A percentile compares a stretch with the other conserved stretches of the same genome.
phyloP scores from a whole-genome alignment of 2,888 invertebrate species.

The Agrochola litura region DNA sequence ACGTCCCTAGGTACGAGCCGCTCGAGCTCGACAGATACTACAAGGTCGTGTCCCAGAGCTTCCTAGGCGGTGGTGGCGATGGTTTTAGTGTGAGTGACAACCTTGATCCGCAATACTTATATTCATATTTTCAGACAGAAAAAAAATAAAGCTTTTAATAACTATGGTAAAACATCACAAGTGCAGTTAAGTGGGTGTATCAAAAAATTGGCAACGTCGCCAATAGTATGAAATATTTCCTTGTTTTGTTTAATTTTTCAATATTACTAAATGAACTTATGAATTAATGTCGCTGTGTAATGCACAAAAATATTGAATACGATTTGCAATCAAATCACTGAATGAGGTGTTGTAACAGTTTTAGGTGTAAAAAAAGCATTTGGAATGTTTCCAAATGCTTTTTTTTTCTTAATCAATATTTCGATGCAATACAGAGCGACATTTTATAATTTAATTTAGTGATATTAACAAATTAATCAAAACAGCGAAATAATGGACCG shows the following conservation, averaged over 20 bases:
- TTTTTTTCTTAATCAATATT: too few species aligned
- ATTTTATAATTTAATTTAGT: too few species aligned
- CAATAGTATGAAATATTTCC: background rate
- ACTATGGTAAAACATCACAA: background rate
- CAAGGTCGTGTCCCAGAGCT: conserved; percentile 91
- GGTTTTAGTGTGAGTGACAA: conserved; percentile 89
- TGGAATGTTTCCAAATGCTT: too few species aligned
- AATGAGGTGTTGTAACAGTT: background rate
- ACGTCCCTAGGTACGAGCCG: conserved; percentile 91
- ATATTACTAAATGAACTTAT: background rate
- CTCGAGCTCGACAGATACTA: conserved; percentile 91
- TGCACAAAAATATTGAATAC: background rate
- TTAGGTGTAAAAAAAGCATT: background rate
- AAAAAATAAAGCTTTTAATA: background rate
- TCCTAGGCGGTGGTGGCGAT: conserved; percentile 92
- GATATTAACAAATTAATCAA: background rate
- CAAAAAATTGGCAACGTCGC: background rate
- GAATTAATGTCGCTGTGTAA: background rate
- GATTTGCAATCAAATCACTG: background rate
- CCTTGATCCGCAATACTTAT: background rate
- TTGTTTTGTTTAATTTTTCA: background rate
- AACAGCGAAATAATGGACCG: background rate
- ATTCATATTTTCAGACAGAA: background rate
- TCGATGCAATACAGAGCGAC: too few species aligned
- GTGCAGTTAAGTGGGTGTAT: background rate